Evolutionary conservation across 2,888 invertebrate genomes (phyloP).

Genomic region (Kryphioiulus occultus): DNA sequence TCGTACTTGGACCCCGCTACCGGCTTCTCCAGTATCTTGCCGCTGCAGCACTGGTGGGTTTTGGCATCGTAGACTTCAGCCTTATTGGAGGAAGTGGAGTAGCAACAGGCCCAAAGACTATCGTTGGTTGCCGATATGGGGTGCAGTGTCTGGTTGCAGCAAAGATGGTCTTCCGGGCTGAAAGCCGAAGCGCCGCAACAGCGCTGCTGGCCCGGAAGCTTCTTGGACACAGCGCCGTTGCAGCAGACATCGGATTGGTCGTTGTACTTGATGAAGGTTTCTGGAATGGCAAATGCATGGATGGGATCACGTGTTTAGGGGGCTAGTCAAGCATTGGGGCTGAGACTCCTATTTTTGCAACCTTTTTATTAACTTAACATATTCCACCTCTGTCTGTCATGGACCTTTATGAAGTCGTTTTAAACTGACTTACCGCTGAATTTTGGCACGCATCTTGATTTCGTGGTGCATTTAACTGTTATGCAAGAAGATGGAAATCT

Average conservation of each 20-base stretch:
- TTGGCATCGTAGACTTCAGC: background rate
- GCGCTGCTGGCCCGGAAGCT: background rate
- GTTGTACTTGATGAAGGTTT: background rate
- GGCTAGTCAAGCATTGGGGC: too few relatives aligned
- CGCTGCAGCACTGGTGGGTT: conserved; percentile 39
- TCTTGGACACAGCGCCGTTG: conserved; percentile 14
- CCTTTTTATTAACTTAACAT: too few relatives aligned
- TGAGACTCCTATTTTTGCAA: too few relatives aligned
- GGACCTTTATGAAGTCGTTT: too few relatives aligned
- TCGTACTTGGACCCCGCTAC: background rate
- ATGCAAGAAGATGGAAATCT: too few relatives aligned
- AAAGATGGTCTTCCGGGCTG: background rate
- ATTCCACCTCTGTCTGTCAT: too few relatives aligned
- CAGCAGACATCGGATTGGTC: conserved; percentile 37
- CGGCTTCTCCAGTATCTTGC: background rate
- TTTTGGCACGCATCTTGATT: too few relatives aligned
- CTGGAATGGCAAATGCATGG: background rate
- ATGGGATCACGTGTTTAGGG: too few relatives aligned
- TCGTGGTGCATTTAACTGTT: too few relatives aligned
- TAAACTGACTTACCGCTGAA: too few relatives aligned
- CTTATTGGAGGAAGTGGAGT: background rate
- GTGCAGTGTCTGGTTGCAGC: background rate
- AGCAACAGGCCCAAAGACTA: background rate
- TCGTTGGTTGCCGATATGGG: background rate
- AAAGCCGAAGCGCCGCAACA: conserved; percentile 1